Base-by-base conservation (phyloP, 23 tunicate genomes). In the Trididemnum clinides region DNA sequence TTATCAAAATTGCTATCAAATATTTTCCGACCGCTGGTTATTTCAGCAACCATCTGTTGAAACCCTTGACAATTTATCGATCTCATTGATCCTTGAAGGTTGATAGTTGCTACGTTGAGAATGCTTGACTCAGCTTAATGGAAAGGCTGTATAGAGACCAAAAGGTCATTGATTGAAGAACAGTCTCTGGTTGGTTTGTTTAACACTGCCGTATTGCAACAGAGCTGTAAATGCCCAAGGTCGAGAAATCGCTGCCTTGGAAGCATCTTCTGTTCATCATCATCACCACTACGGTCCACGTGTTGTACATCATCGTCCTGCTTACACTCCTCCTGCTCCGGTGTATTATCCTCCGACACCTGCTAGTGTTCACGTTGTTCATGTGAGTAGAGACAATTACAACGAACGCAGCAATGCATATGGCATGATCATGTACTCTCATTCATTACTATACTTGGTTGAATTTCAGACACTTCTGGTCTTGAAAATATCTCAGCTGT, bases 201-300 rank as follows among this genome's bases (percentile, higher is more conserved):
- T 50, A n/a, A n/a, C n/a, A n/a, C n/a, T n/a, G n/a, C n/a, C n/a
- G n/a, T n/a, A n/a, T n/a, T n/a, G n/a, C n/a, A n/a, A n/a, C n/a
- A n/a, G n/a, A n/a, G n/a, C n/a, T n/a, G n/a, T n/a, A n/a, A n/a
- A n/a, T n/a, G n/a, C n/a, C n/a, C n/a, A n/a, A n/a, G n/a, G n/a
- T n/a, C n/a, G n/a, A n/a, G n/a, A n/a, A n/a, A n/a, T n/a, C n/a
- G n/a, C n/a, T n/a, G n/a, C n/a, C n/a, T n/a, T n/a, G n/a, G n/a
- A n/a, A 10, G 22, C 70, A 62, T 20, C 25, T 18, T 20, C 5
- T 18, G 21, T 62, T 20, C 87, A 90, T 38, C 85, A 74, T 27
- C 85, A 91, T 64, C 88, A 76, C 63, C 96, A 64, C 39, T 44
- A 62, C 18, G 87, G 39, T 59, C 83, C 64, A 0, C 91, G 80